These are phyloP conservation scores for Glaucomys volans DNA, from an alignment of 2,113 vertebrate species.

Conservation along the genomic window DNA sequence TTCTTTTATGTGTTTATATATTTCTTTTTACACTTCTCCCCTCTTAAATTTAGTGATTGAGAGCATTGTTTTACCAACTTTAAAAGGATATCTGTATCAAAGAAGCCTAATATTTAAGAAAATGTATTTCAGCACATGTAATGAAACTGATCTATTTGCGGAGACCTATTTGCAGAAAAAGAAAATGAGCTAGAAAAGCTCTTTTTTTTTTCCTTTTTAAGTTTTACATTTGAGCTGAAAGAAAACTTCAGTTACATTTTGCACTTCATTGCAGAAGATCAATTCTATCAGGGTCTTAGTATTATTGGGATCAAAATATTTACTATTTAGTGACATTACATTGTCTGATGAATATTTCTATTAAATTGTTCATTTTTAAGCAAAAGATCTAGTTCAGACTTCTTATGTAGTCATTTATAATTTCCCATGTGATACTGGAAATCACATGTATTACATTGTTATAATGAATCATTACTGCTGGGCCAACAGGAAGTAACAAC, in stretches of 20 bases:
- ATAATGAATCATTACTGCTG: conserved; percentile 54
- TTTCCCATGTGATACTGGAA: conserved; percentile 12
- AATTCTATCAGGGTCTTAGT: not conserved
- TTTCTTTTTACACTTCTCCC: not conserved
- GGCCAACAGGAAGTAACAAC: conserved; percentile 22
- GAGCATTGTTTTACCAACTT: not conserved
- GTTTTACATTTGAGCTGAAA: conserved; percentile 2
- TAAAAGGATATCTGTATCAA: not conserved
- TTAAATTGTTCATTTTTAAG: conserved; percentile 50
- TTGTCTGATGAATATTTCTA: conserved; percentile 52
- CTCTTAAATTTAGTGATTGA: conserved; percentile 8
- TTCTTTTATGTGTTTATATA: conserved; percentile 29
- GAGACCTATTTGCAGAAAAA: not conserved
- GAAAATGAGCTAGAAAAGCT: not conserved
- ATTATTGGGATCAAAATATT: conserved; percentile 28
- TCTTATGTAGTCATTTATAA: conserved; percentile 16
- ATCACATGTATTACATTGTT: not conserved
- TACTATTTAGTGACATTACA: conserved; percentile 47
- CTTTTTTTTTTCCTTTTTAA: not conserved
- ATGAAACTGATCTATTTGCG: not conserved
- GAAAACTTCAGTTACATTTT: conserved; percentile 38
- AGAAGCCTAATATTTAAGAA: conserved; percentile 34
- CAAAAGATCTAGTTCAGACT: not conserved
- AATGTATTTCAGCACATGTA: not conserved
- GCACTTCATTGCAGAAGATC: not conserved